phyloP scores from a whole-genome alignment of 2,113 vertebrate species.

The Equus quagga region DNA sequence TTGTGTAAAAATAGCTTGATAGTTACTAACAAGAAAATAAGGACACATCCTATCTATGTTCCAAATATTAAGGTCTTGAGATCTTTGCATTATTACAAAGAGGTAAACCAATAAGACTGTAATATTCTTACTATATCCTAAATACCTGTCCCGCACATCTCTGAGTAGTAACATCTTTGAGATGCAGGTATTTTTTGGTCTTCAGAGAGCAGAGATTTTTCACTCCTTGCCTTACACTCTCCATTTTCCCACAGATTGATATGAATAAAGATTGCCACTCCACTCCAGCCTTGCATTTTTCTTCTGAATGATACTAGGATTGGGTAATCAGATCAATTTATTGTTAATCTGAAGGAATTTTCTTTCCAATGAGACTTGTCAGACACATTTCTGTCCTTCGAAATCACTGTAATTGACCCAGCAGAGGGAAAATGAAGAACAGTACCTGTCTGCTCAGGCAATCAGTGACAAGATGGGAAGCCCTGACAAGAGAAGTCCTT shows the following conservation, averaged over 20 bases:
- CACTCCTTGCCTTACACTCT: background rate
- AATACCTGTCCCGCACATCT: background rate
- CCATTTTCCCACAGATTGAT: constrained; percentile 55
- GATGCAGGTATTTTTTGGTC: background rate
- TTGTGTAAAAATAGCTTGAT: constrained; percentile 34
- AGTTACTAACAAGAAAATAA: constrained; percentile 32
- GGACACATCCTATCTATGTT: background rate
- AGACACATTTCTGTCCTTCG: constrained; percentile 71
- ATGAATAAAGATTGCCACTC: constrained; percentile 77
- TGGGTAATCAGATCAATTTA: constrained; percentile 78
- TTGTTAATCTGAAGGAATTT: constrained; percentile 76
- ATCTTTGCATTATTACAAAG: background rate
- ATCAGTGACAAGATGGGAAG: constrained; percentile 28
- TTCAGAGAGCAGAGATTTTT: background rate
- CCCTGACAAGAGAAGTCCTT: background rate
- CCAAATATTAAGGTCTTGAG: background rate
- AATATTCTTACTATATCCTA: background rate
- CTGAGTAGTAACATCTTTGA: background rate
- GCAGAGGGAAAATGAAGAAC: constrained; percentile 56
- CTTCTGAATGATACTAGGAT: constrained; percentile 64
- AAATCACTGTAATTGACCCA: constrained; percentile 72
- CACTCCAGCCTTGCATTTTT: constrained; percentile 49
- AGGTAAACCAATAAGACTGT: background rate
- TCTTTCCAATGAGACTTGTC: constrained; percentile 76
- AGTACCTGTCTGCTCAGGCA: constrained; percentile 25